Percentiles rank a stretch among this genome's conserved stretches.
Evolutionary conservation across 2,113 vertebrate species (phyloP).

Genomic region (Taurulus bubalis): DNA sequence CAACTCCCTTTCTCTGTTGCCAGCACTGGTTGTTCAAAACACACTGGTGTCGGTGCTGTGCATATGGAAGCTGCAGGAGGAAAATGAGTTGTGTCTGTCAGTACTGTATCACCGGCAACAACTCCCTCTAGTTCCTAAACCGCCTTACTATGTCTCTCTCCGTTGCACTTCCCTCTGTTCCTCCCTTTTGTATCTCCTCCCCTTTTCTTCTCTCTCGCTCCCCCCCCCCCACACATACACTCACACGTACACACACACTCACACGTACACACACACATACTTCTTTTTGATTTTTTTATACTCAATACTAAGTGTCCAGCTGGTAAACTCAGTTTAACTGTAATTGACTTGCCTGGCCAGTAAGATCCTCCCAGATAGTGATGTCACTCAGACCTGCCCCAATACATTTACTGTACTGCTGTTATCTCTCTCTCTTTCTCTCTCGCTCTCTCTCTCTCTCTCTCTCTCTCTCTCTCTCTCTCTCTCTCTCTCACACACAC

Average conservation of each 20-base stretch:
- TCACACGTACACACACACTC: constrained; percentile 42
- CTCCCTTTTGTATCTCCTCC: constrained; percentile 79
- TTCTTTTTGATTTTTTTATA: constrained; percentile 47
- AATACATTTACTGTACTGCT: constrained; percentile 41
- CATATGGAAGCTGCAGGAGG: constrained; percentile 42
- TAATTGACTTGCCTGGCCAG: constrained; percentile 84
- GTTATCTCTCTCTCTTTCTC: constrained; percentile 30
- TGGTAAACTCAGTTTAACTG: constrained; percentile 82
- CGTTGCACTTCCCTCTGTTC: constrained; percentile 69
- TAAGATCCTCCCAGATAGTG: constrained; percentile 78
- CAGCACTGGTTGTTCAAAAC: constrained; percentile 53
- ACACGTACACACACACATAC: constrained; percentile 48
- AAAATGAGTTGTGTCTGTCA: constrained; percentile 52
- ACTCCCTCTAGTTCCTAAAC: constrained; percentile 71
- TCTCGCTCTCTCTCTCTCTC: constrained; percentile 7
- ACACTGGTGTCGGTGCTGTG: constrained; percentile 13
- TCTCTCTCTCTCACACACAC: constrained; percentile 26
- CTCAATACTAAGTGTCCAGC: constrained; percentile 66
- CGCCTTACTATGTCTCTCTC: constrained; percentile 73
- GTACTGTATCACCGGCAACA: constrained; percentile 59
- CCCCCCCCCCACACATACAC: constrained; percentile 53
- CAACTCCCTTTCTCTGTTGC: constrained; percentile 68
- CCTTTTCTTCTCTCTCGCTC: constrained; percentile 70
- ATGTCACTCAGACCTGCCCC: constrained; percentile 77
- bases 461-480: constrained; percentile 14